These are phyloP conservation scores for Elysia chlorotica DNA, from an alignment of 1,140 invertebrate species.

Conservation along the genomic window DNA sequence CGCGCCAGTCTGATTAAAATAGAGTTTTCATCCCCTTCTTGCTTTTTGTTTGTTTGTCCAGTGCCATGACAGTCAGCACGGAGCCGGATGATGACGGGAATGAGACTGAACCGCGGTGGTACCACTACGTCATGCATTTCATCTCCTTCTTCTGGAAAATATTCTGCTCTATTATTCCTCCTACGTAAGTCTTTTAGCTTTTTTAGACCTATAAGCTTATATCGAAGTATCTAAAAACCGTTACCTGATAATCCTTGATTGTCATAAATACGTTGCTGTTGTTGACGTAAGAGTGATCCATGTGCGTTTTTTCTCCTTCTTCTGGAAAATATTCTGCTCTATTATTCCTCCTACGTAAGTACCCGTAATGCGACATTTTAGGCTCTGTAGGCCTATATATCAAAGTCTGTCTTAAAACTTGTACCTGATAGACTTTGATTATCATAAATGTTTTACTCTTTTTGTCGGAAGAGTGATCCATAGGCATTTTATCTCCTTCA, in stretches of 20 bases:
- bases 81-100: conserved; percentile 67
- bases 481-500: conserved; percentile 59
- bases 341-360: conserved; percentile 67
- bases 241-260: too few relatives aligned
- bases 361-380: too few relatives aligned
- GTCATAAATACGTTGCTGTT: too few relatives aligned
- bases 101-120: conserved; percentile 63
- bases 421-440: too few relatives aligned
- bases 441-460: too few relatives aligned
- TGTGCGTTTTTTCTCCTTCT: conserved; percentile 59
- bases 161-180: conserved; percentile 68
- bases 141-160: conserved; percentile 64
- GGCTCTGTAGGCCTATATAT: too few relatives aligned
- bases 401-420: too few relatives aligned
- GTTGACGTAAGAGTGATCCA: too few relatives aligned
- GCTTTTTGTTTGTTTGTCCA: conserved; percentile 20
- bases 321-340: conserved; percentile 67
- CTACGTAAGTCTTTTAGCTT: conserved; percentile 59
- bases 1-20: too few relatives aligned
- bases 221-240: too few relatives aligned
- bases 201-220: too few relatives aligned
- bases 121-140: conserved; percentile 54
- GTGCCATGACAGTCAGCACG: conserved; percentile 56
- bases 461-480: too few relatives aligned
- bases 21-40: not conserved